Base-by-base conservation (phyloP, 2,888 invertebrate species). In the Crossocerus cetratus region DNA sequence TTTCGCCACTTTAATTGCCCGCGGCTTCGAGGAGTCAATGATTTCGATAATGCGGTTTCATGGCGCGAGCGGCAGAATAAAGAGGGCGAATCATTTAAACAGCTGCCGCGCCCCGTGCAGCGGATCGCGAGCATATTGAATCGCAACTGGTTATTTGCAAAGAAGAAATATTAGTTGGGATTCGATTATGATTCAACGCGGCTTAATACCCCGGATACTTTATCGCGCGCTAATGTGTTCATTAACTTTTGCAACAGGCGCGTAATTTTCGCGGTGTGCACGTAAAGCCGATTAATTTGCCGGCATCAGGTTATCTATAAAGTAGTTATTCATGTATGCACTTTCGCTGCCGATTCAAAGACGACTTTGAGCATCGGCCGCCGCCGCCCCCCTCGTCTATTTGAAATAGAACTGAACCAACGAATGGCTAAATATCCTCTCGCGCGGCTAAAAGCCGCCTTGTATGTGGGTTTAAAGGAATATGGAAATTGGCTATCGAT, bases 151-250 rank as follows among this genome's bases (percentile, higher is more conserved):
- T 81, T 80, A 75, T 76, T 73, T 62, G 59, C 59, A 67, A 81
- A 71, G 77, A 78, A 81, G 78, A 80, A 80, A 81, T 81, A 81
- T 81, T 80, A 74, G 72, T 73, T 58, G 76, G 56, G 54, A 65
- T 66, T 59, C 66, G 74, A 49, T 74, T 61, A 77, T 81, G 75
- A 75, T 74, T 81, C 69, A 79, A 64, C 49, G 16, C 60, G 54
- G 81, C 59, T 77, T 77, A 77, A 79, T 73, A 62, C 32, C 72
- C 59, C 66, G 53, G 68, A 67, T 72, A 74, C 73, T 81, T 81
- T 69, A 79, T 81, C 62, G 32, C 32, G 32, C 32, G 70, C 65
- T 69, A 72, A 81, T 70, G 64, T 65, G 75, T 81, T 79, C 73
- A 69, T 81, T 81, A 79, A 77, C 69, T 68, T 71, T 79, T 66